These are phyloP conservation scores for Papilio gigon DNA, from an alignment of 2,888 invertebrate species.

Conservation along the genomic window DNA sequence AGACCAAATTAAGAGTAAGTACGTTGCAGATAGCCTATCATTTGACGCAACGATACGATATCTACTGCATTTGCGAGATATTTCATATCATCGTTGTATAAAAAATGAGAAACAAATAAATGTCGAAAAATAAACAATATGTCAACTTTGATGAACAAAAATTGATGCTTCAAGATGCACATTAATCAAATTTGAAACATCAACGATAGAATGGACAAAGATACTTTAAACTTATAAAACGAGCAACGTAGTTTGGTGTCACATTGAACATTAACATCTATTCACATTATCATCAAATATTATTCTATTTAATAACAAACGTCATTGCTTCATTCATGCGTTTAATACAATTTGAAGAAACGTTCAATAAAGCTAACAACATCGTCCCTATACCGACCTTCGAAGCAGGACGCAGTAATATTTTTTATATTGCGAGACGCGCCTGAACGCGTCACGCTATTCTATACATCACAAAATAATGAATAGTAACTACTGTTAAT, in stretches of 20 bases:
- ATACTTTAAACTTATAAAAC: too few species aligned
- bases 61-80: conserved; percentile 12
- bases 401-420: neutral
- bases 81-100: neutral
- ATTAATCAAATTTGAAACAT: too few species aligned
- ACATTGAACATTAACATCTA: too few species aligned
- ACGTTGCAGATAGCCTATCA: conserved; percentile 7
- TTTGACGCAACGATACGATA: conserved; percentile 7
- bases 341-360: too few species aligned
- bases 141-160: too few species aligned
- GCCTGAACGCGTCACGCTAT: neutral
- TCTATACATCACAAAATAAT: neutral
- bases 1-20: conserved; percentile 10
- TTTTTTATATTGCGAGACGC: neutral
- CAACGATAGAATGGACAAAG: too few species aligned
- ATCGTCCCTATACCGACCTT: neutral
- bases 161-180: too few species aligned
- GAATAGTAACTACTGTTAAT: neutral
- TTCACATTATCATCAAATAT: too few species aligned
- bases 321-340: too few species aligned
- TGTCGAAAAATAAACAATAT: neutral
- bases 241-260: too few species aligned
- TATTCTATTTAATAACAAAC: too few species aligned
- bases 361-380: neutral
- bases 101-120: neutral